These are phyloP conservation scores for Serilophus lunatus DNA, from an alignment of 2,113 vertebrate genomes.

Conservation along the genomic window DNA sequence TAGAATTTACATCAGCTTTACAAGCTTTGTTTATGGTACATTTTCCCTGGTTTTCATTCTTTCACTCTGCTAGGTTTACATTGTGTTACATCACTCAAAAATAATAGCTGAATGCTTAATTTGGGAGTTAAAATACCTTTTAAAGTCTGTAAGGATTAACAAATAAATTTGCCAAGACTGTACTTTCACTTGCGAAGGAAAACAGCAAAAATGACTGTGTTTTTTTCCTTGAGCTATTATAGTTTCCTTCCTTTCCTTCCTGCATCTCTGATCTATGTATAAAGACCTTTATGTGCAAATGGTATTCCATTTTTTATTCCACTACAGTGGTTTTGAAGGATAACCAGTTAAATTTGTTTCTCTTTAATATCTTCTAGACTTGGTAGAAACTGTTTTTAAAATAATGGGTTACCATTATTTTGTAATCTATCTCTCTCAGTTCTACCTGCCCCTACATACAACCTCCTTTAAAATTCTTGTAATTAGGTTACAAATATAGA, in stretches of 20 bases:
- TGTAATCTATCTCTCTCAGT: neutral
- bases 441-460: neutral
- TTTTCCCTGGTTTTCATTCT: neutral
- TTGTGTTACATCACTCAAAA: neutral
- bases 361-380: neutral
- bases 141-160: neutral
- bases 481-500: neutral
- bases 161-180: neutral
- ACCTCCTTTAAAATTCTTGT: neutral
- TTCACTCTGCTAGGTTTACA: neutral
- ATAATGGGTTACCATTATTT: neutral
- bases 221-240: neutral
- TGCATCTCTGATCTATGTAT: slow-evolving; percentile 30
- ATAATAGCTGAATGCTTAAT: neutral
- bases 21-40: neutral
- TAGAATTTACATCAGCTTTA: neutral
- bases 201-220: neutral
- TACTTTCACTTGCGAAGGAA: neutral
- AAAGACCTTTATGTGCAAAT: neutral
- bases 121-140: neutral
- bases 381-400: neutral
- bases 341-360: neutral
- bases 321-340: slow-evolving; percentile 10
- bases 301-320: slow-evolving; percentile 7
- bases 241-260: neutral